phyloP scores from a whole-genome alignment of 2,888 invertebrate species.

The Microplitis manilae region DNA sequence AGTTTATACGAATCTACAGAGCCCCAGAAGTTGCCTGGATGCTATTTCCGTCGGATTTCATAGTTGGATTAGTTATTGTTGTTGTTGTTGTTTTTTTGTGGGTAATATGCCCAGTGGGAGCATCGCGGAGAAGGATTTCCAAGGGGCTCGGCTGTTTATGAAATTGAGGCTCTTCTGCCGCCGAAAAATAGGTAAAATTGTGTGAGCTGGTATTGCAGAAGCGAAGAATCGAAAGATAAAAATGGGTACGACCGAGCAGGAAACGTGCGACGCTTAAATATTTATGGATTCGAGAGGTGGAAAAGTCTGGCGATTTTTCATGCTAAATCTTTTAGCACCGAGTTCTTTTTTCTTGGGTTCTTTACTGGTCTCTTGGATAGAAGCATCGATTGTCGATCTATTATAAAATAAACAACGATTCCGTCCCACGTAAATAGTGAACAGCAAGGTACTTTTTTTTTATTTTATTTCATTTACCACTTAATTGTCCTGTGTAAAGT shows the following conservation, averaged over 20 bases:
- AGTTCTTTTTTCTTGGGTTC: slow-evolving; percentile 2
- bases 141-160: not conserved
- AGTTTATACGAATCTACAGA: slow-evolving; percentile 32
- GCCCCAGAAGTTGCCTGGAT: slow-evolving; percentile 47
- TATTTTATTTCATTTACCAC: not conserved
- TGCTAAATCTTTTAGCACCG: slow-evolving; percentile 23
- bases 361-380: not conserved
- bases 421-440: not conserved
- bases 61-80: slow-evolving; percentile 35
- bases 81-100: slow-evolving; percentile 5
- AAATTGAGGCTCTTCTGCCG: not conserved
- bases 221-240: slow-evolving; percentile 17
- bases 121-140: slow-evolving; percentile 27
- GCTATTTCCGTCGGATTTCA: slow-evolving; percentile 50
- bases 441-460: not conserved
- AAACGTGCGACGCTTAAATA: slow-evolving; percentile 24
- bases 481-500: not conserved
- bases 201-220: not conserved
- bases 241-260: not conserved
- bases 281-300: slow-evolving; percentile 18
- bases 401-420: not conserved
- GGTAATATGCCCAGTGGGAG: slow-evolving; percentile 30
- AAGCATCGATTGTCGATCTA: not conserved
- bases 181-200: not conserved
- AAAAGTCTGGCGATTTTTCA: slow-evolving; percentile 25